Evolutionary conservation across 2,888 invertebrate species (phyloP), one percentile per base, ranked within the genome.

Genomic region (Chaetogeoica ovagalla): DNA sequence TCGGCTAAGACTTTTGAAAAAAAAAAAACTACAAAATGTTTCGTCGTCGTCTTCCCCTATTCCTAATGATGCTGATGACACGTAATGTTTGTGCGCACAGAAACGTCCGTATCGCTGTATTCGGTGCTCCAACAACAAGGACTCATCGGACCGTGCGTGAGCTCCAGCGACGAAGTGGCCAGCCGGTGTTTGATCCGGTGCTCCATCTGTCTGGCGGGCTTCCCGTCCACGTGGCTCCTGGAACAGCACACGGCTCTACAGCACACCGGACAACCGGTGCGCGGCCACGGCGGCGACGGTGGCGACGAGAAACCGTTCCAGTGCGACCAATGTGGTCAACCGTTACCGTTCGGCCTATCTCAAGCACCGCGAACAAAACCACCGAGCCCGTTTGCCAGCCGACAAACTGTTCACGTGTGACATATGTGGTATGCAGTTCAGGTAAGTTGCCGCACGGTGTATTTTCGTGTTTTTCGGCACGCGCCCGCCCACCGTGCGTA

Each of bases 391-490:
- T 23, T 88, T 95, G 66, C 95, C 95, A 3, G 95, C 95, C 43
- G 95, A 95, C 86, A 95, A 95, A 86, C 89, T 95, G 23, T 95
- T 95, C 87, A 94, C 94, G 30, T 95, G 95, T 85, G 95, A 95
- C 85, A 94, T 95, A 4, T 95, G 95, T 86, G 95, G 95, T 82
- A 95, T 95, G 95, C 95, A 95, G 86, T 95, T 95, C 85, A 90
- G 79, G 79, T 79, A n/a, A 79, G 79, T 71, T 30, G 30, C 4
- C 30, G 30, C 1, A 30, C 30, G 30, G 30, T 30, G 30, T 30
- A 30, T 30, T 30, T 2, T 30, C n/a, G n/a, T 30, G 30, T 30
- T 30, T 30, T 30, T 30, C 4, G 30, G 4, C 30, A 30, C 30
- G 4, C 30, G 4, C 30, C 1, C 30, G 30, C 30, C 30, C 30